Conservation (phyloP, 2,113 vertebrate genomes). For the Heloderma charlesbogerti region DNA sequence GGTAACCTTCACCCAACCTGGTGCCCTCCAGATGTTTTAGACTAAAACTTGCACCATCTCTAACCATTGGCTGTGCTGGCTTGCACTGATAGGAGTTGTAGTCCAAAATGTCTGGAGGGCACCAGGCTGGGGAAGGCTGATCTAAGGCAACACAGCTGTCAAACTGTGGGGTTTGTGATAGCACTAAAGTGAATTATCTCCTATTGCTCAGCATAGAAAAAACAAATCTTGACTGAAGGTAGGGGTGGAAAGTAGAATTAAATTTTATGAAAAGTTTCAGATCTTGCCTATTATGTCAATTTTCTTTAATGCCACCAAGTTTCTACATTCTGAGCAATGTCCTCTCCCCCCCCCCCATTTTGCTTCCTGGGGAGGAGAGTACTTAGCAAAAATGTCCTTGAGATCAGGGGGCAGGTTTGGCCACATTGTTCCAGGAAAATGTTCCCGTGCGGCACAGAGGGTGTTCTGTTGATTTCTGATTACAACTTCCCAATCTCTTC, state of each 20-base stretch:
- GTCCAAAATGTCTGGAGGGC: too few relatives aligned
- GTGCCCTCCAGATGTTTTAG: too few relatives aligned
- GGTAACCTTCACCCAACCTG: too few relatives aligned
- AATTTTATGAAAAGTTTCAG: slow-evolving; percentile 8
- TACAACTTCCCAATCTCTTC: slow-evolving; percentile 15
- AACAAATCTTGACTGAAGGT: slow-evolving; percentile 19
- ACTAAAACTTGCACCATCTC: too few relatives aligned
- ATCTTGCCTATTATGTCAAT: slow-evolving; percentile 36
- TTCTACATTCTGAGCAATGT: slow-evolving; percentile 15
- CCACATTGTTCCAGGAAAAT: not conserved
- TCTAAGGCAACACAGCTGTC: not conserved
- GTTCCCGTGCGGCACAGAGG: not conserved
- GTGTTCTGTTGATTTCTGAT: accelerated
- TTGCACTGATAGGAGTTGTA: too few relatives aligned
- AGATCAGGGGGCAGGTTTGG: not conserved
- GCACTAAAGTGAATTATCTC: slow-evolving; percentile 14
- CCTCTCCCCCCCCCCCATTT: not conserved
- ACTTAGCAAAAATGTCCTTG: not conserved
- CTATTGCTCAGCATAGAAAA: not conserved
- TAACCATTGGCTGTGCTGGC: too few relatives aligned
- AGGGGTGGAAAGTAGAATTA: not conserved
- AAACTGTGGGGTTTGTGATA: not conserved
- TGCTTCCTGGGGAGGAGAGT: not conserved
- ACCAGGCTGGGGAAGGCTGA: too few relatives aligned
- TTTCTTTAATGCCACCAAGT: not conserved